A percentile compares a stretch with the other conserved stretches of the same genome.
phyloP scores from a whole-genome alignment of 2,113 vertebrate genomes.

The Penelope pileata region DNA sequence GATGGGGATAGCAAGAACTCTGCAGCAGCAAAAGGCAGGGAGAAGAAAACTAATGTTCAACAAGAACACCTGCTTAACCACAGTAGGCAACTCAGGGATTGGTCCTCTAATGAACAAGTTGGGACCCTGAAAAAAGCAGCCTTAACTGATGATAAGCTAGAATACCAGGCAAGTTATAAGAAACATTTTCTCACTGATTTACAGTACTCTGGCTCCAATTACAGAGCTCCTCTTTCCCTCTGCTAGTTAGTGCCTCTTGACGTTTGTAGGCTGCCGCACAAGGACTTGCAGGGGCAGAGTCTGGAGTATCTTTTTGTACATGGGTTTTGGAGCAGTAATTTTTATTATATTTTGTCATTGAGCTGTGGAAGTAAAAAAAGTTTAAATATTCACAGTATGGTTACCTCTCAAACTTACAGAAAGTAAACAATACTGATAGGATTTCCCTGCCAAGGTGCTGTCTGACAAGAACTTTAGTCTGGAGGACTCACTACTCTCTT shows the following conservation, averaged over 20 bases:
- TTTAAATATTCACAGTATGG: not conserved
- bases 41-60: constrained; percentile 25
- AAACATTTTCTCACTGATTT: constrained; percentile 18
- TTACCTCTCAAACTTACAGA: not conserved
- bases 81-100: not conserved
- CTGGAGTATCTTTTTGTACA: not conserved
- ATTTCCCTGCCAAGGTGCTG: not conserved
- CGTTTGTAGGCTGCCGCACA: not conserved
- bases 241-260: not conserved
- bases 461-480: not conserved
- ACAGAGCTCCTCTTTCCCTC: not conserved
- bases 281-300: not conserved
- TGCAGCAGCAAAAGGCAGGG: constrained; percentile 4
- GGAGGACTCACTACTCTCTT: not conserved
- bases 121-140: not conserved
- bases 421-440: not conserved
- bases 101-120: constrained; percentile 3
- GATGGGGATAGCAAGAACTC: not conserved
- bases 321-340: not conserved
- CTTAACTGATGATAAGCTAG: constrained; percentile 40
- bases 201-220: not conserved
- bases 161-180: not conserved
- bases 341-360: not conserved
- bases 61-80: not conserved
- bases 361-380: not conserved